Percentiles rank a stretch among this genome's conserved stretches.
phyloP scores from a whole-genome alignment of 2,888 invertebrate species.

The Dyspetes luteomarginatus region DNA sequence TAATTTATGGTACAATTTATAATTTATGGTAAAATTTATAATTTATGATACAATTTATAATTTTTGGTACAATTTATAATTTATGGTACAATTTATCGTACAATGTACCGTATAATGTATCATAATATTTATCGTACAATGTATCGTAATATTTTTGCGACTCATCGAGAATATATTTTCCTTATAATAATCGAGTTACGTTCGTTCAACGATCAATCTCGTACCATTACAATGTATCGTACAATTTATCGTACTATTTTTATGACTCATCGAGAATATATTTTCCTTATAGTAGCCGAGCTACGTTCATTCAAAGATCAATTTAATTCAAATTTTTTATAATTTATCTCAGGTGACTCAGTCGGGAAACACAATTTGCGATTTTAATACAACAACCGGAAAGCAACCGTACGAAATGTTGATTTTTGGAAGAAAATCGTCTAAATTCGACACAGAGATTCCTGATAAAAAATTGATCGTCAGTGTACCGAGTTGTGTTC shows the following conservation, averaged over 20 bases:
- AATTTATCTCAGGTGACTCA: constrained; percentile 86
- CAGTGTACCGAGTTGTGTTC: constrained; percentile 95
- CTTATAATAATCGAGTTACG: not conserved
- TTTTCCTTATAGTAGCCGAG: constrained; percentile 17
- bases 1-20: too few species aligned
- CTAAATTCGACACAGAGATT: constrained; percentile 79
- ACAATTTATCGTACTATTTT: too few species aligned
- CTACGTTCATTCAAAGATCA: not conserved
- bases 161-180: constrained; percentile 16
- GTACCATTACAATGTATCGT: too few species aligned
- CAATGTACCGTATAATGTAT: too few species aligned
- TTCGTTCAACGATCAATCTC: not conserved
- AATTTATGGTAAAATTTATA: too few species aligned
- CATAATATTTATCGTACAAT: too few species aligned
- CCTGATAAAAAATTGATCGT: constrained; percentile 87
- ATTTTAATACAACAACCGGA: constrained; percentile 87
- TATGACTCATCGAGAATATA: constrained; percentile 6
- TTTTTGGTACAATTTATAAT: too few species aligned
- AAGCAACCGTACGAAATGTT: constrained; percentile 96
- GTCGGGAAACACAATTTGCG: constrained; percentile 88
- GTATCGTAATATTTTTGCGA: constrained; percentile 12
- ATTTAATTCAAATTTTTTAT: not conserved
- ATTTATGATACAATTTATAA: not conserved
- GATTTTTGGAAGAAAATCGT: constrained; percentile 85
- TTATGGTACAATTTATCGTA: too few species aligned